Conservation (phyloP, 2,797 vertebrate species). For the Ciconia nigra region DNA sequence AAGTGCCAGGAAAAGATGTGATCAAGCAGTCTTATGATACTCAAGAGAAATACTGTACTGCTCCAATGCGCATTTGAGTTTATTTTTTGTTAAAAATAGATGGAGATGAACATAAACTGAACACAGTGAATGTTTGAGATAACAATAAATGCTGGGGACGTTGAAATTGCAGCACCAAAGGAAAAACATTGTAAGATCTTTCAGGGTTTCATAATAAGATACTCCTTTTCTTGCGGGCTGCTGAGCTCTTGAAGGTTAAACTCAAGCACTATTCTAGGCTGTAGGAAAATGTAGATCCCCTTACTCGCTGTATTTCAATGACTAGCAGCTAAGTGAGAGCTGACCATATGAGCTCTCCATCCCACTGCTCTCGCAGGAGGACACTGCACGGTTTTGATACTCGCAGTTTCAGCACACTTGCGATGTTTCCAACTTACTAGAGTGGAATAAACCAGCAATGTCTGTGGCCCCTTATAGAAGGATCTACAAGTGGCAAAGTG, state of each 20-base stretch:
- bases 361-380: background rate
- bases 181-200: background rate
- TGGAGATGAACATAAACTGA: constrained; percentile 15
- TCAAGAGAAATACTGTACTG: constrained; percentile 8
- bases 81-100: constrained; percentile 55
- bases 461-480: background rate
- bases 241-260: background rate
- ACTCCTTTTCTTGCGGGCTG: background rate
- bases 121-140: background rate
- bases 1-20: constrained; percentile 56
- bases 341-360: background rate
- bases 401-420: background rate
- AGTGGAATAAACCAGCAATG: background rate
- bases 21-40: constrained; percentile 4
- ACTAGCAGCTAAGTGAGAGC: background rate
- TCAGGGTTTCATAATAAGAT: background rate
- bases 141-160: background rate
- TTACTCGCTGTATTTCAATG: background rate
- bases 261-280: background rate
- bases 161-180: background rate
- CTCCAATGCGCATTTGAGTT: background rate
- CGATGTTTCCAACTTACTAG: background rate
- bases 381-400: background rate
- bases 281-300: background rate
- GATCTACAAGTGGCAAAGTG: background rate